These are phyloP conservation scores for Heterodera filipjevi DNA, from an alignment of 2,888 invertebrate species.

Conservation along the genomic window DNA sequence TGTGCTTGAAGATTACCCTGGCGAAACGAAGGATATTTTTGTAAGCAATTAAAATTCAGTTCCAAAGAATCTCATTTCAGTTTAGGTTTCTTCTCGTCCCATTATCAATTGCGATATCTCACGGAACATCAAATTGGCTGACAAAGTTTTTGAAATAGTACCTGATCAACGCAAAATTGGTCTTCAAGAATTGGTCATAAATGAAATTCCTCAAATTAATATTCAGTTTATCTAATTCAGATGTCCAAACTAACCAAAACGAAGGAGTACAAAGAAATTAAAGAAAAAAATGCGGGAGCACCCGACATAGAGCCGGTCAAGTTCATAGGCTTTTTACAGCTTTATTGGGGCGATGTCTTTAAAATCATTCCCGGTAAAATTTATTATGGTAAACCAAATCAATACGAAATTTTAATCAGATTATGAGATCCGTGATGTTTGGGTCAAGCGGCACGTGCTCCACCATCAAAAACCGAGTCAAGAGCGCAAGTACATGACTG, in stretches of 20 bases:
- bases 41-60: background rate
- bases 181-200: slow-evolving; percentile 18
- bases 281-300: background rate
- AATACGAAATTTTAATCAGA: background rate
- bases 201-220: background rate
- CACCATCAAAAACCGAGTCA: slow-evolving; percentile 27
- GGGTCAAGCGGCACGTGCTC: slow-evolving; percentile 21
- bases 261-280: slow-evolving; percentile 24
- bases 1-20: slow-evolving; percentile 13
- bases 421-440: background rate
- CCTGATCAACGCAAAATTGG: slow-evolving; percentile 16
- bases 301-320: slow-evolving; percentile 28
- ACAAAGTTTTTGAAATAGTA: slow-evolving; percentile 26
- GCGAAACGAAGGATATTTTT: slow-evolving; percentile 23
- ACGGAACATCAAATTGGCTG: slow-evolving; percentile 21
- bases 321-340: slow-evolving; percentile 25
- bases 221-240: background rate
- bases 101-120: slow-evolving; percentile 8
- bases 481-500: slow-evolving; percentile 24
- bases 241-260: slow-evolving; percentile 4
- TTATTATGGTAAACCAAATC: background rate
- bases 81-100: slow-evolving; percentile 15
- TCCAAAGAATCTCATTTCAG: no score
- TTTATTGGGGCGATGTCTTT: slow-evolving; percentile 26
- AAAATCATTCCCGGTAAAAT: background rate